A percentile compares a stretch with the other conserved stretches of the same genome.
Evolutionary conservation across 2,113 vertebrate species (phyloP).

Genomic region (Sprattus sprattus): DNA sequence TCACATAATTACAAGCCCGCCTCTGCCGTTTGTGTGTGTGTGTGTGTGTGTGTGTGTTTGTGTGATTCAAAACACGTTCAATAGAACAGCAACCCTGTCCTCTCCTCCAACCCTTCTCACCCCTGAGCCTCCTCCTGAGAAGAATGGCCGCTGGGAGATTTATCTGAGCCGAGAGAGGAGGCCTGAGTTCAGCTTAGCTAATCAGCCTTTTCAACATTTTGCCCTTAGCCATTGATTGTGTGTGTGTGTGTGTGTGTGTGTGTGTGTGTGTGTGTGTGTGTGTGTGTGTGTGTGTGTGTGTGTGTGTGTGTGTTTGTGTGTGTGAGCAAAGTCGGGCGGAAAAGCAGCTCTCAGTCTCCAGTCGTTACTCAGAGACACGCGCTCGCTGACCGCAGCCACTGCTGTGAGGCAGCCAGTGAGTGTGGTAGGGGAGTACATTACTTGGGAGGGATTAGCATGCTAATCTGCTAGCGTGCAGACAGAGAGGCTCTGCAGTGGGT

Average conservation of each 20-base stretch:
- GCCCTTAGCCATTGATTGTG: constrained; percentile 22
- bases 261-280: no score
- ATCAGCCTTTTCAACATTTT: neutral
- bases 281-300: no score
- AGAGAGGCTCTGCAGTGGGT: neutral
- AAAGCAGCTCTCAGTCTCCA: no score
- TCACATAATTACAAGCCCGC: neutral
- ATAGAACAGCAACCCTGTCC: no score
- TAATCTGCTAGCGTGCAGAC: neutral
- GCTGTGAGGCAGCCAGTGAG: no score
- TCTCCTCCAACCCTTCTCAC: neutral
- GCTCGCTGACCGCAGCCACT: no score
- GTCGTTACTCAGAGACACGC: no score
- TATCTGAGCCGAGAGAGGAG: neutral
- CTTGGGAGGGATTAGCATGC: neutral
- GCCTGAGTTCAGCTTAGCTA: neutral
- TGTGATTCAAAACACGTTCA: neutral
- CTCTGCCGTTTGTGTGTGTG: neutral
- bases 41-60: constrained; percentile 1
- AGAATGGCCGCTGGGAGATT: neutral
- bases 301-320: no score
- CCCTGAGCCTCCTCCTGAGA: no score
- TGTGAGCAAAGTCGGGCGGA: no score
- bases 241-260: no score
- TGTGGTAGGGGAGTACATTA: neutral